phyloP scores from a whole-genome alignment of 1,140 invertebrate genomes.

The Psilanteris sp. region DNA sequence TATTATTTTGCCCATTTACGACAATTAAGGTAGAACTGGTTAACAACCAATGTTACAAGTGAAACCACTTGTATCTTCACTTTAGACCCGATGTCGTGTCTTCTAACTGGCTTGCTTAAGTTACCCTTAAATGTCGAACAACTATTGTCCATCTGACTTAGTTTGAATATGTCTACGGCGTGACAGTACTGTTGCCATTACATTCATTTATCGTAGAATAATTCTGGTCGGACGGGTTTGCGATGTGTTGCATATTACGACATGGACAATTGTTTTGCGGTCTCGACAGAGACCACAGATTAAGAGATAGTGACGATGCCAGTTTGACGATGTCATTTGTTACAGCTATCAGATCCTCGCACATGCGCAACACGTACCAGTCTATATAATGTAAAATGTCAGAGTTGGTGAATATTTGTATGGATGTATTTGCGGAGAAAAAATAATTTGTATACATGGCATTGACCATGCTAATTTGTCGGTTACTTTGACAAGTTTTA shows the following conservation, averaged over 20 bases:
- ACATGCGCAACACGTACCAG: conserved; percentile 65
- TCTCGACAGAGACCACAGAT: conserved; percentile 57
- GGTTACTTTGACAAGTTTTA: conserved; percentile 22
- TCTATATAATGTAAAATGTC: conserved; percentile 48
- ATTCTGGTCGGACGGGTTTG: conserved; percentile 31
- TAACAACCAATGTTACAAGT: conserved; percentile 73
- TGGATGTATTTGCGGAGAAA: conserved; percentile 31
- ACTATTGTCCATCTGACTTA: conserved; percentile 52
- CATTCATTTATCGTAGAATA: conserved; percentile 35
- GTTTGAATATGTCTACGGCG: background rate
- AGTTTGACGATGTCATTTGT: conserved; percentile 76
- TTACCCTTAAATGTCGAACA: conserved; percentile 64
- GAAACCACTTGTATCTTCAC: conserved; percentile 68
- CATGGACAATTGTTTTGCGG: conserved; percentile 57
- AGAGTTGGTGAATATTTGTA: conserved; percentile 36
- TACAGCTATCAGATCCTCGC: conserved; percentile 72
- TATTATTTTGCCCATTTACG: conserved; percentile 70
- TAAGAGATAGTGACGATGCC: conserved; percentile 71
- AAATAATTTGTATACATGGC: conserved; percentile 24
- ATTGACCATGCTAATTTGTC: conserved; percentile 39
- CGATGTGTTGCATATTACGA: conserved; percentile 28
- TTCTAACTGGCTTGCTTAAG: conserved; percentile 69
- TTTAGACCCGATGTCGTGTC: conserved; percentile 67
- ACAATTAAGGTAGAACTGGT: conserved; percentile 75
- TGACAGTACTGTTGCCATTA: conserved; percentile 15